phyloP scores from a whole-genome alignment of 2,797 vertebrate species.

The Bothrops alternatus region DNA sequence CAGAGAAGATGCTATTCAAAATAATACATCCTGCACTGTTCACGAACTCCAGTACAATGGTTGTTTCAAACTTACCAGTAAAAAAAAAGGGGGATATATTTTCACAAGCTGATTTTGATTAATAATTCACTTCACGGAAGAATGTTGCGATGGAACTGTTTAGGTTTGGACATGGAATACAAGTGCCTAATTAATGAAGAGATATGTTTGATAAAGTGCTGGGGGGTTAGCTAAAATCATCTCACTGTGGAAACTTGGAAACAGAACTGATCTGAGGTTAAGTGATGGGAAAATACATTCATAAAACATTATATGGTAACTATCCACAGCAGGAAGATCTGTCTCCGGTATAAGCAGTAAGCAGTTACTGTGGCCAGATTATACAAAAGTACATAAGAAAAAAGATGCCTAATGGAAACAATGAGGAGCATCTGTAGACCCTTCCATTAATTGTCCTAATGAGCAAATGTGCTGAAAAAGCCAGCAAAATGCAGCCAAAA shows the following conservation, averaged over 20 bases:
- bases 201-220: not conserved
- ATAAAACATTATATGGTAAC: not conserved
- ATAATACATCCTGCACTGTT: not conserved
- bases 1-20: not conserved
- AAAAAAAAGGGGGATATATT: not conserved
- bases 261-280: not conserved
- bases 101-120: not conserved
- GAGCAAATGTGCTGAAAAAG: not conserved
- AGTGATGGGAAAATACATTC: not conserved
- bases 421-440: not conserved
- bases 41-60: not conserved
- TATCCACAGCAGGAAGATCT: not conserved
- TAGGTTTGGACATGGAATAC: not conserved
- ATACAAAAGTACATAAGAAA: not conserved
- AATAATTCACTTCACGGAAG: not conserved
- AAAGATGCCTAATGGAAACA: not conserved
- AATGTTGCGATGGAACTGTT: not conserved
- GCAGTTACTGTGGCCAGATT: not conserved
- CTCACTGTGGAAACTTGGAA: not conserved
- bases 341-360: not conserved
- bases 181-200: not conserved
- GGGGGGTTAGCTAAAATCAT: not conserved
- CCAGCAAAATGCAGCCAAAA: not conserved
- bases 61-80: not conserved
- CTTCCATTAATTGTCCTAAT: not conserved